Conservation (phyloP, 2,113 vertebrate species). For the Oenanthe melanoleuca region DNA sequence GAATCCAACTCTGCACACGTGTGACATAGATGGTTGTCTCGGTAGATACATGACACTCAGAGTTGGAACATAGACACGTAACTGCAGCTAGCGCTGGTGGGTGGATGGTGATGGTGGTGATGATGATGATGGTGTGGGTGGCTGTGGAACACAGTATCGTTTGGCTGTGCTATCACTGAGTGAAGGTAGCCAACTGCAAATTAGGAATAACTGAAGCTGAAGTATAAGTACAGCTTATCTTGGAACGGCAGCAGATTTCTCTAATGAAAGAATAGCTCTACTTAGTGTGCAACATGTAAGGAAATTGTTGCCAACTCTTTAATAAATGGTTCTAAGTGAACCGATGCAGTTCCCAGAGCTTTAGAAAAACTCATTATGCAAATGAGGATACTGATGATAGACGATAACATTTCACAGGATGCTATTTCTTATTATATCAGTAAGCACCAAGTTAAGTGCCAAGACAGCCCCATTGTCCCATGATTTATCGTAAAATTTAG, state of each 20-base stretch:
- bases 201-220: conserved; percentile 46
- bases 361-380: conserved; percentile 62
- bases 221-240: conserved; percentile 50
- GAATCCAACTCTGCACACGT: conserved; percentile 69
- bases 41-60: conserved; percentile 32
- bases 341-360: conserved; percentile 59
- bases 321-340: conserved; percentile 63
- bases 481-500: conserved; percentile 77
- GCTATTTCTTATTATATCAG: conserved; percentile 79
- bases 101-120: conserved; percentile 8
- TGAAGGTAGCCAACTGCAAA: conserved; percentile 48
- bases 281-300: background rate
- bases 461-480: conserved; percentile 86
- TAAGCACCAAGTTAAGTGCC: conserved; percentile 84
- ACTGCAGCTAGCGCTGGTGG: background rate
- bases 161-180: conserved; percentile 45
- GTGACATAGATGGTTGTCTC: conserved; percentile 56
- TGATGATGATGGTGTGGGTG: background rate
- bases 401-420: conserved; percentile 72
- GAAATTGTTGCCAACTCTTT: conserved; percentile 57
- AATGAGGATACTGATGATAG: conserved; percentile 64
- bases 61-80: conserved; percentile 17
- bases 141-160: background rate
- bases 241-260: conserved; percentile 24
- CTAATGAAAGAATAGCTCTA: conserved; percentile 49